Conservation (phyloP, 2,888 invertebrate species). For the Aphidoletes aphidimyza region DNA sequence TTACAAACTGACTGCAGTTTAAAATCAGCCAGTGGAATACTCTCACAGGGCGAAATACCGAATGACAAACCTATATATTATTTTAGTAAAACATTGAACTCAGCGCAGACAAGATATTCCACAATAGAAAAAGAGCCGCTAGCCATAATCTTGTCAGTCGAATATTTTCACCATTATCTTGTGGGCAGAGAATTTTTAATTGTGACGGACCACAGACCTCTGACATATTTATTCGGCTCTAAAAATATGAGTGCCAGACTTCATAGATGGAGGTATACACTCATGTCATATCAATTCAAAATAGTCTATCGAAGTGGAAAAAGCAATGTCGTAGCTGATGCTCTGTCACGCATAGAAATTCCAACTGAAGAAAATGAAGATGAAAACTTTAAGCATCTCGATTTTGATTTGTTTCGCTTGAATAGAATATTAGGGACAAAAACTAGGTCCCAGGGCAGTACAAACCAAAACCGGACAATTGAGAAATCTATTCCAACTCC, state of each 20-base stretch:
- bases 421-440: no score
- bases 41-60: not conserved
- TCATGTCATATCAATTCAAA: not conserved
- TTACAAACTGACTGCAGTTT: not conserved
- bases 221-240: constrained; percentile 62
- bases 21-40: not conserved
- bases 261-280: not conserved
- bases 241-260: constrained; percentile 62
- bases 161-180: constrained; percentile 62
- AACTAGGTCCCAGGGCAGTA: no score
- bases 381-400: not conserved
- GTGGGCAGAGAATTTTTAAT: constrained; percentile 61
- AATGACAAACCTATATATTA: not conserved
- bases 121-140: constrained; percentile 62
- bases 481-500: no score
- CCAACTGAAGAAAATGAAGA: not conserved
- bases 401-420: no score
- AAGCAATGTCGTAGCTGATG: not conserved
- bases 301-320: not conserved
- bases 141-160: constrained; percentile 60
- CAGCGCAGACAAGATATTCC: constrained; percentile 58
- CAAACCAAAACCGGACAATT: no score
- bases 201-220: constrained; percentile 63
- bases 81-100: constrained; percentile 58
- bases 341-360: not conserved